Base-by-base conservation (phyloP, 2,113 vertebrate species). In the Microtus ochrogaster region DNA sequence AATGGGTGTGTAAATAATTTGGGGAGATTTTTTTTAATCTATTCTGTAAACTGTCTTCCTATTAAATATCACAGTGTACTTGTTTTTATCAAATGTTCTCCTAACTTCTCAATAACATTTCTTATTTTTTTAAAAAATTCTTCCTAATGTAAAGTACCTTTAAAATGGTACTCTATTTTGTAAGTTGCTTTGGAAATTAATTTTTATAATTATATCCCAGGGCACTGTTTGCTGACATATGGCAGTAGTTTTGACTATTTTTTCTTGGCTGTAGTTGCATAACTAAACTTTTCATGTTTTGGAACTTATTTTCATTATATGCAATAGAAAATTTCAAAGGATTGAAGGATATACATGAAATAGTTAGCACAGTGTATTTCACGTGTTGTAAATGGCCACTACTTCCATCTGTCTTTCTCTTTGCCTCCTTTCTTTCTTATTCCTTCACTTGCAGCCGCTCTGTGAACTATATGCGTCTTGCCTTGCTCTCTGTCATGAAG, bases 31-130 rank as follows among this genome's bases (percentile, higher is more conserved):
- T 78, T 76, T 95, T 86, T 21, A 21, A 79, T 68, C n/a, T 47
- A 52, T 84, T 36, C 11, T 55, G 11, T 83, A 21, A 17, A 13
- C 21, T 58, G 26, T 5, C 33, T 63, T 93, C 39, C 90, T 47
- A 84, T 66, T 91, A 94, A 87, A 19, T 36, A 39, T 68, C 47
- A 78, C 47, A 73, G 26, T 73, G 47, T 58, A 70, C 36, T 77
- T 87, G 10, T 72, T 91, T 68, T n/a, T 33, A 55, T 92, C 2
- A 93, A 84, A 79, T 52, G 36, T 33, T 85, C 4, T 47, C 84
- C 91, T 90, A 81, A 61, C 22, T n/a, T 78, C 39, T 92, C 47
- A 61, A 72, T 66, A 84, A 84, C 36, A n/a, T 85, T 91, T 77
- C 66, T 17, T 79, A 14, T 14, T 63, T 78, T 84, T 13, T 14